These are phyloP conservation scores for Troglohyphantes excavatus DNA, from an alignment of 2,888 invertebrate species.

Conservation along the genomic window DNA sequence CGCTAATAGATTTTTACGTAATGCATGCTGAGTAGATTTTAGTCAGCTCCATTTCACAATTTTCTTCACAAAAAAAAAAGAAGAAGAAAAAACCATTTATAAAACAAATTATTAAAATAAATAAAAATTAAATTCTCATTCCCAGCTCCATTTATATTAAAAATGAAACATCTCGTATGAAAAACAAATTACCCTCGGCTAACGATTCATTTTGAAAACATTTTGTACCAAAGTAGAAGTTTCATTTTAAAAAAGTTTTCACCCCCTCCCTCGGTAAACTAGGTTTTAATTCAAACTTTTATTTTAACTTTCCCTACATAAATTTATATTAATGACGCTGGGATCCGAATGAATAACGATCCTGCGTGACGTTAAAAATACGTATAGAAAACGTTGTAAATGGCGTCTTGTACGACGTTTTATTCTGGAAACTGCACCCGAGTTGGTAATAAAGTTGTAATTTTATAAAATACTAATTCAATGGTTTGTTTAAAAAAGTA, in stretches of 20 bases:
- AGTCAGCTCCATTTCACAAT: too few relatives aligned
- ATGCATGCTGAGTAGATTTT: too few relatives aligned
- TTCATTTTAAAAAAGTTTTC: not conserved
- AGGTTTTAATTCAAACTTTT: conserved; percentile 45
- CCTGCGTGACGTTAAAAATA: not conserved
- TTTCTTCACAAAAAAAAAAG: not conserved
- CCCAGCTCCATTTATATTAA: not conserved
- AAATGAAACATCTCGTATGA: conserved; percentile 1
- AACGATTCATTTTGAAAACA: too few relatives aligned
- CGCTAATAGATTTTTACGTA: too few relatives aligned
- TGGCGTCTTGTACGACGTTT: too few relatives aligned
- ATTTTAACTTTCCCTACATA: conserved; percentile 33
- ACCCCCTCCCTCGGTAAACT: conserved; percentile 12
- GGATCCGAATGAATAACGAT: conserved; percentile 33
- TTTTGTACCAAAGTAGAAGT: too few relatives aligned
- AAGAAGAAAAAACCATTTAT: not conserved
- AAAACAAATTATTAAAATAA: not conserved
- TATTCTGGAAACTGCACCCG: too few relatives aligned
- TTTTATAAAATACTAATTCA: not conserved
- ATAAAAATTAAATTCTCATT: not conserved
- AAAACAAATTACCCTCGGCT: conserved; percentile 15
- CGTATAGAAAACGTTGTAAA: too few relatives aligned
- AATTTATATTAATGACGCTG: conserved; percentile 52
- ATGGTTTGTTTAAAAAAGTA: conserved; percentile 5
- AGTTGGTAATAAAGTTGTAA: not conserved